Base-by-base conservation (phyloP, 2,888 invertebrate species). In the Pemphredon lugubris region DNA sequence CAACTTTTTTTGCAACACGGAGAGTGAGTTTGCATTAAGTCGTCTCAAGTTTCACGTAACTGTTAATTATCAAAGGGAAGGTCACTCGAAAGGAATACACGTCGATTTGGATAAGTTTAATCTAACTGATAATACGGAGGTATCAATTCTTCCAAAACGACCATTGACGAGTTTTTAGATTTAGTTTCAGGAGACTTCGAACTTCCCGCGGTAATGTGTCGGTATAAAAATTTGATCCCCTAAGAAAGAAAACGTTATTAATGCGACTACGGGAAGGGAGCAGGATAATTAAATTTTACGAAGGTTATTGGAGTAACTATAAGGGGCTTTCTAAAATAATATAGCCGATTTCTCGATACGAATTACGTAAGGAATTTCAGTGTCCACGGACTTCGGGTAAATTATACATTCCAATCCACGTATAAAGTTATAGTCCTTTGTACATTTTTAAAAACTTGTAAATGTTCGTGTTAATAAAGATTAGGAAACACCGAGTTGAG, bases 381-480 rank as follows among this genome's bases (percentile, higher is more conserved):
- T 16, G 48, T 54, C 45, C 70, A 65, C 60, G 55, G 59, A 54
- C 50, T 54, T 51, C 44, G 47, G 50, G 40, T 51, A 55, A 70
- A 64, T 64, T 32, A 55, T 70, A 42, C 50, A 50, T 60, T 20
- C 55, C 59, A 54, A 61, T 63, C 30, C 55, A 34, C 57, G 58
- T 63, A 66, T 63, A 66, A 66, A 73, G 70, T 63, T 73, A 66
- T 69, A 73, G 59, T 59, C 66, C 65, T 70, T 66, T 70, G 66
- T 73, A 73, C 73, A 75, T 60, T 21, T 42, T 57, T 45, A 2
- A 16, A 40, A 37, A 40, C 5, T 16, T 1, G 5, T 40, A 16
- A 40, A 40, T 5, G 4, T 16, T 40, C 16, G 16, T 16, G 4
- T 11, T 16, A 11, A 40, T 16, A 9, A 40, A 40, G n/a, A 6